phyloP scores from a whole-genome alignment of 2,113 vertebrate genomes.

The Onychorhynchus coronatus region DNA sequence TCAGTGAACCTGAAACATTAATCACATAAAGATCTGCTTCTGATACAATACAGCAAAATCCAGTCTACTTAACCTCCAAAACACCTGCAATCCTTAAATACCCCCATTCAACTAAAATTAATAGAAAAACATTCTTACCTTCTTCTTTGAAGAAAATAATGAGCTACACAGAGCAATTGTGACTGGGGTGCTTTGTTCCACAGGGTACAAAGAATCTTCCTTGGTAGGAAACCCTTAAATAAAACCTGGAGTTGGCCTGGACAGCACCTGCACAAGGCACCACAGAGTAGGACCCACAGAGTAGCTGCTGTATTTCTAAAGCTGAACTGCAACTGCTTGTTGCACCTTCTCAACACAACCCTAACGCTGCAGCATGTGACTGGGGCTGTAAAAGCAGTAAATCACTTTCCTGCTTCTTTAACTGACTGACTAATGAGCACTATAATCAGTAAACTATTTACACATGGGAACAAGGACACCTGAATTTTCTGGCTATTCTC shows the following conservation, averaged over 20 bases:
- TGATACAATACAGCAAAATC: neutral
- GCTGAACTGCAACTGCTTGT: neutral
- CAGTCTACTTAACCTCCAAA: neutral
- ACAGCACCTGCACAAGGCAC: neutral
- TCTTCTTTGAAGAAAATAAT: neutral
- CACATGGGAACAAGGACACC: neutral
- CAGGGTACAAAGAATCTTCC: fast-evolving
- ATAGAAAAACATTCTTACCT: conserved; percentile 10
- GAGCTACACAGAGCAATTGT: neutral
- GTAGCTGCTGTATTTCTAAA: neutral
- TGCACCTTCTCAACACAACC: neutral
- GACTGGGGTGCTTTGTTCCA: neutral
- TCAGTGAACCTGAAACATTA: neutral
- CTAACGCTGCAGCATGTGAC: neutral
- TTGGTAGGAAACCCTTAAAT: neutral
- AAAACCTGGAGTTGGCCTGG: neutral
- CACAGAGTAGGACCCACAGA: fast-evolving
- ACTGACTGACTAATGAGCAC: neutral
- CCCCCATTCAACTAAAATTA: neutral
- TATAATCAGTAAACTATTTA: neutral
- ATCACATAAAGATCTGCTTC: neutral
- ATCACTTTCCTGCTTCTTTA: neutral
- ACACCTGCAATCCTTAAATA: neutral
- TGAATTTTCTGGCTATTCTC: neutral
- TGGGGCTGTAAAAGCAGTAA: neutral